These are phyloP conservation scores for Biston betularia DNA, from an alignment of 2,888 invertebrate species.

Conservation along the genomic window DNA sequence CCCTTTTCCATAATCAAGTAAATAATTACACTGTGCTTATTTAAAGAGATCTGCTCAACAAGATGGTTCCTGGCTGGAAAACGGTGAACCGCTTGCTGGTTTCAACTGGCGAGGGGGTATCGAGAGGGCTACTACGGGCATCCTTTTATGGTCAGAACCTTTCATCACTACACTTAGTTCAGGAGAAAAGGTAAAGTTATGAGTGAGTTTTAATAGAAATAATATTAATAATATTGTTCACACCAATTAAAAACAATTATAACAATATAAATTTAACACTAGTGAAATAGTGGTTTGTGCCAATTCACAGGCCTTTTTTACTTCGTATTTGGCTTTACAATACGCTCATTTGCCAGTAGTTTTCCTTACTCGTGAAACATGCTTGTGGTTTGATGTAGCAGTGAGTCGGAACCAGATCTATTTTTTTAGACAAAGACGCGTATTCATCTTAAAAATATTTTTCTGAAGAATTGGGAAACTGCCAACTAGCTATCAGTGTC, in stretches of 20 bases:
- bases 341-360: too few species aligned
- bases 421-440: neutral
- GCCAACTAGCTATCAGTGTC: neutral
- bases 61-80: slow-evolving; percentile 34
- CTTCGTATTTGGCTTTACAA: too few species aligned
- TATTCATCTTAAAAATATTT: neutral
- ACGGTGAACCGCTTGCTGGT: slow-evolving; percentile 79
- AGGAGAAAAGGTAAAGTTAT: slow-evolving; percentile 79
- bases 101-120: slow-evolving; percentile 96
- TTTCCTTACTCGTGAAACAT: too few species aligned
- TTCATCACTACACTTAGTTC: slow-evolving; percentile 50
- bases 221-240: too few species aligned
- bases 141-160: slow-evolving; percentile 52
- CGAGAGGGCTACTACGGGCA: slow-evolving; percentile 30
- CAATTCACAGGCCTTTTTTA: too few species aligned
- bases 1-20: too few species aligned
- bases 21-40: too few species aligned
- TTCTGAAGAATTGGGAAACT: neutral
- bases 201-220: too few species aligned
- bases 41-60: slow-evolving; percentile 15
- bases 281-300: too few species aligned
- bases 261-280: too few species aligned
- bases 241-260: too few species aligned
- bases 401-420: neutral
- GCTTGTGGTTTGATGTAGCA: too few species aligned